A percentile compares a stretch with the other conserved stretches of the same genome.
phyloP scores from a whole-genome alignment of 2,797 vertebrate species.

The Anolis apletophallus region DNA sequence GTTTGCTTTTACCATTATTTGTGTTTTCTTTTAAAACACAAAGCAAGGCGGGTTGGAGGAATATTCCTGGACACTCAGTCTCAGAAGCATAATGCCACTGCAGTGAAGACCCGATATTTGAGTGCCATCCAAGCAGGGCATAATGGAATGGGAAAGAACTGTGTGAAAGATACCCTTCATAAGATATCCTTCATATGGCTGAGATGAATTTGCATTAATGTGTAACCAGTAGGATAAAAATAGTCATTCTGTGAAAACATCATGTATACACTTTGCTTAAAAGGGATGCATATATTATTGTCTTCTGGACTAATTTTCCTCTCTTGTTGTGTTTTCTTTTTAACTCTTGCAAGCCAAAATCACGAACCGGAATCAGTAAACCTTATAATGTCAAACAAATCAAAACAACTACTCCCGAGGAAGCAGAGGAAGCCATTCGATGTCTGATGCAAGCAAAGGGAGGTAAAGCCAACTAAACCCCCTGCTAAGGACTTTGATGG shows the following conservation, averaged over 20 bases:
- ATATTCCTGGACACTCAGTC: neutral
- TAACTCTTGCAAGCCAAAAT: conserved; percentile 76
- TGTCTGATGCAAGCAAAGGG: conserved; percentile 80
- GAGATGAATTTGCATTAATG: neutral
- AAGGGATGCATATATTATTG: neutral
- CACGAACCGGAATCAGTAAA: conserved; percentile 83
- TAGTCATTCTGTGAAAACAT: neutral
- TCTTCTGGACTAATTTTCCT: neutral
- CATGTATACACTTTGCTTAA: neutral
- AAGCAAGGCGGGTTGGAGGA: neutral
- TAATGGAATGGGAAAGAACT: neutral
- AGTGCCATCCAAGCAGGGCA: neutral
- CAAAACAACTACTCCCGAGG: conserved; percentile 82
- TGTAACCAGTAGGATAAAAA: conserved; percentile 17
- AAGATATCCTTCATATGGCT: neutral
- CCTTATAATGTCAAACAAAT: conserved; percentile 85
- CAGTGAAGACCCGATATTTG: neutral
- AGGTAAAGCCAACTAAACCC: conserved; percentile 68
- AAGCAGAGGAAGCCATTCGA: conserved; percentile 82
- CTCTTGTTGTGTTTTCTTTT: neutral
- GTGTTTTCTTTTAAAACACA: neutral
- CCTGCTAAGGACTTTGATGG: neutral
- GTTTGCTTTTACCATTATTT: neutral
- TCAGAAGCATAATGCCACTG: no score
- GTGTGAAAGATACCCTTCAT: no score